Base-by-base conservation (phyloP, 1,140 invertebrate species). In the Plectrocnemia conspersa region DNA sequence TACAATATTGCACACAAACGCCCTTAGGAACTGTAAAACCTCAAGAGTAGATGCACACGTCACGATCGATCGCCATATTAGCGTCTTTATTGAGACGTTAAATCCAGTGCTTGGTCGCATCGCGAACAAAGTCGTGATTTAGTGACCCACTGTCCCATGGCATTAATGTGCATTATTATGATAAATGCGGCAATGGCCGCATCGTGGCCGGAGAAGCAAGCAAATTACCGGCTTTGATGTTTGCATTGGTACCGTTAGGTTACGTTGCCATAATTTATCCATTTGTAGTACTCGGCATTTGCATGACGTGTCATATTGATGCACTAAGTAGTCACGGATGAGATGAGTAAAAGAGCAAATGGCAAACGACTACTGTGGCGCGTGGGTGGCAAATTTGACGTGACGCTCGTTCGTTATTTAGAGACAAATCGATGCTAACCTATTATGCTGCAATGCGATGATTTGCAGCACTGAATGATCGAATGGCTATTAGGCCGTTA, bases 261-360 rank as follows among this genome's bases (percentile, higher is more conserved):
- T 9, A 10, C 18, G 35, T 38, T 38, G 4, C 35, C 35, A 38
- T 16, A 16, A 38, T 13, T 9, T 38, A 16, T 16, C 35, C 35
- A 38, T 38, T 38, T 38, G 35, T 16, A 6, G 18, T 16, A 16
- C 10, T 4, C 6, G n/a, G n/a, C 27, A 29, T 29, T 29, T 29
- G 27, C 27, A 29, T 29, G 27, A 29, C n/a, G n/a, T 44, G 47
- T 57, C 35, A 57, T 57, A 52, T 52, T 57, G 55, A 57, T 57
- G 46, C 52, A 57, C 27, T 32, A n/a, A 38, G 55, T 48, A 10
- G n/a, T 10, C 38, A 54, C 41, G 22, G 52, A 23, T 24, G 22
- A 11, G 44, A 40, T 45, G n/a, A n/a, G 47, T 36, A 40, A 13
- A 44, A 42, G 40, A 27, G 42, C 46, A 57, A 57, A 57, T 52